These are phyloP conservation scores for Girardia tigrina DNA, from an alignment of 2,888 invertebrate species.

Conservation along the genomic window DNA sequence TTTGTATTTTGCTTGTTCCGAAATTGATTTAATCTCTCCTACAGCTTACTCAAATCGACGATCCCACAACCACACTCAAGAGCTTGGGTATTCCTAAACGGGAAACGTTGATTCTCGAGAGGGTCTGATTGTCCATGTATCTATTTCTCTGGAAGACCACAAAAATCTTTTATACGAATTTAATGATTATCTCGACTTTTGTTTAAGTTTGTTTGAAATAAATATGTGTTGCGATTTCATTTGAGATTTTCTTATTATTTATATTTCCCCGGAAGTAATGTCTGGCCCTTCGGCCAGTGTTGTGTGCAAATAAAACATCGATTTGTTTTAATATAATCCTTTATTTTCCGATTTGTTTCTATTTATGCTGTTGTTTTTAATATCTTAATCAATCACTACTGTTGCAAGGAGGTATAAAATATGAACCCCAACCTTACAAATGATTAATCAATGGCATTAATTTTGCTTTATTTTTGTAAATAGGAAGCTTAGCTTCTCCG, in stretches of 20 bases:
- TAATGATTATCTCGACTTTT: slow-evolving; percentile 6
- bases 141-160: neutral
- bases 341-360: neutral
- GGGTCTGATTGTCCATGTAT: neutral
- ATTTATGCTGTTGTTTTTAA: too few relatives aligned
- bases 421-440: too few relatives aligned
- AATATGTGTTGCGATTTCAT: neutral
- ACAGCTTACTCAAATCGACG: neutral
- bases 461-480: too few relatives aligned
- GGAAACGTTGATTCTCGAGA: slow-evolving; percentile 8
- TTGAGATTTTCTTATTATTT: neutral
- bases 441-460: too few relatives aligned
- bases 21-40: neutral
- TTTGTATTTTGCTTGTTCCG: neutral
- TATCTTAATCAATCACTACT: too few relatives aligned
- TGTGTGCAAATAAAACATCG: neutral
- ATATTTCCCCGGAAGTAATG: neutral
- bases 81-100: slow-evolving; percentile 11
- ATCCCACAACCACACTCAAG: neutral
- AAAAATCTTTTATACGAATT: neutral
- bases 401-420: too few relatives aligned
- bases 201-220: slow-evolving; percentile 17
- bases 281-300: slow-evolving; percentile 1
- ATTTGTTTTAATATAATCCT: neutral
- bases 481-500: too few relatives aligned